Conservation (phyloP, 2,888 invertebrate genomes). For the Hirtodrosophila trivittata region DNA sequence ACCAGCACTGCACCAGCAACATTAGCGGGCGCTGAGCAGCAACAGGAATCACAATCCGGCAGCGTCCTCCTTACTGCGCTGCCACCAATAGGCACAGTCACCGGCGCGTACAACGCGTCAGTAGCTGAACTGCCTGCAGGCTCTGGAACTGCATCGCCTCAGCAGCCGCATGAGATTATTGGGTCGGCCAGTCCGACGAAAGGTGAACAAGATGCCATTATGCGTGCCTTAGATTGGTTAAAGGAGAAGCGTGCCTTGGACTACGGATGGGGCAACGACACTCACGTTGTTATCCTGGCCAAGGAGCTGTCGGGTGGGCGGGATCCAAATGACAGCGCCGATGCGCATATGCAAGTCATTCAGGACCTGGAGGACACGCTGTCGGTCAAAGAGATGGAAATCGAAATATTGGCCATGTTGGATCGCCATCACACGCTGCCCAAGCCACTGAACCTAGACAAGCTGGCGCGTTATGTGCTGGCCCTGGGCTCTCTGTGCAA, state of each 20-base stretch:
- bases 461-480: slow-evolving; percentile 90
- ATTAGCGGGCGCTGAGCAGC: slow-evolving; percentile 35
- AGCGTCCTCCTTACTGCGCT: slow-evolving; percentile 27
- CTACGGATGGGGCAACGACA: slow-evolving; percentile 94
- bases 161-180: slow-evolving; percentile 78
- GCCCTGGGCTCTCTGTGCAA: slow-evolving; percentile 92
- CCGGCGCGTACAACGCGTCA: not conserved
- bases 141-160: slow-evolving; percentile 6
- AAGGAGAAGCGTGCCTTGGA: slow-evolving; percentile 89
- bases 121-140: slow-evolving; percentile 5
- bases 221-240: slow-evolving; percentile 88
- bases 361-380: slow-evolving; percentile 85
- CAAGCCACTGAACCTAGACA: slow-evolving; percentile 87
- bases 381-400: slow-evolving; percentile 93
- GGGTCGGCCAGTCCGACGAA: slow-evolving; percentile 84
- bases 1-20: slow-evolving; percentile 12
- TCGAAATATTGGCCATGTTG: slow-evolving; percentile 92
- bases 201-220: slow-evolving; percentile 82
- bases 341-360: slow-evolving; percentile 83
- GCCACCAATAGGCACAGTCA: slow-evolving; percentile 27
- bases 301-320: slow-evolving; percentile 86
- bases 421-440: slow-evolving; percentile 93
- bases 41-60: slow-evolving; percentile 21
- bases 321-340: slow-evolving; percentile 82
- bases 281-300: slow-evolving; percentile 92